Conservation (phyloP, 1,140 invertebrate genomes). For the Adelges cooleyi region DNA sequence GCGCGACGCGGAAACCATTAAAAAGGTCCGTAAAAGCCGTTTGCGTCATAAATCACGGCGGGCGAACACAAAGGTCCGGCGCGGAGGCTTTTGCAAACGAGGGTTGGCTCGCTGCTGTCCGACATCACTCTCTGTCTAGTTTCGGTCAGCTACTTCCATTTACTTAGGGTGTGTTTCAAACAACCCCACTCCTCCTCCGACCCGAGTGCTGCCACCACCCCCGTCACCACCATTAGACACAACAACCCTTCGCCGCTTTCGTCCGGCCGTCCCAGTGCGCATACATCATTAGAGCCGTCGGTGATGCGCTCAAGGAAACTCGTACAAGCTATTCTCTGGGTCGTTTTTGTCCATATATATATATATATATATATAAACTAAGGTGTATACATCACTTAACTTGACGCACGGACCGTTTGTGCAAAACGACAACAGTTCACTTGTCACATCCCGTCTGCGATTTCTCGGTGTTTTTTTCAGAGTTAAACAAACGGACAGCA, state of each 20-base stretch:
- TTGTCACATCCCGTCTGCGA: neutral
- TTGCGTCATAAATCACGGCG: constrained; percentile 19
- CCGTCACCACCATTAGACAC: neutral
- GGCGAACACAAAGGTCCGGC: constrained; percentile 17
- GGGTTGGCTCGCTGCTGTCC: constrained; percentile 24
- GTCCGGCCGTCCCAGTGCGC: neutral
- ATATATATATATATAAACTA: too few species aligned
- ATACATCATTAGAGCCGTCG: neutral
- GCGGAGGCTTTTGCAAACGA: constrained; percentile 24
- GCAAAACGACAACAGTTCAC: neutral
- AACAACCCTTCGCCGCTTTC: neutral
- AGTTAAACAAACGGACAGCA: too few species aligned
- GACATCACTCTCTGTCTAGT: constrained; percentile 28
- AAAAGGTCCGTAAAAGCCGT: constrained; percentile 19
- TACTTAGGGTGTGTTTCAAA: neutral
- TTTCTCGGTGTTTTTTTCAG: too few species aligned
- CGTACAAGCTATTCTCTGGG: too few species aligned
- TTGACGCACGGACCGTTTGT: too few species aligned
- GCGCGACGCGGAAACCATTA: constrained; percentile 7
- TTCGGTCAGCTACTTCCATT: constrained; percentile 25
- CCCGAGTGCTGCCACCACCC: neutral
- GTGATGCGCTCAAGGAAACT: neutral
- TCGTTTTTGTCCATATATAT: too few species aligned
- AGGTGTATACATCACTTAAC: too few species aligned
- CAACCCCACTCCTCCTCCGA: neutral